These are phyloP conservation scores for Blera fallax DNA, from an alignment of 2,888 invertebrate genomes.

Conservation along the genomic window DNA sequence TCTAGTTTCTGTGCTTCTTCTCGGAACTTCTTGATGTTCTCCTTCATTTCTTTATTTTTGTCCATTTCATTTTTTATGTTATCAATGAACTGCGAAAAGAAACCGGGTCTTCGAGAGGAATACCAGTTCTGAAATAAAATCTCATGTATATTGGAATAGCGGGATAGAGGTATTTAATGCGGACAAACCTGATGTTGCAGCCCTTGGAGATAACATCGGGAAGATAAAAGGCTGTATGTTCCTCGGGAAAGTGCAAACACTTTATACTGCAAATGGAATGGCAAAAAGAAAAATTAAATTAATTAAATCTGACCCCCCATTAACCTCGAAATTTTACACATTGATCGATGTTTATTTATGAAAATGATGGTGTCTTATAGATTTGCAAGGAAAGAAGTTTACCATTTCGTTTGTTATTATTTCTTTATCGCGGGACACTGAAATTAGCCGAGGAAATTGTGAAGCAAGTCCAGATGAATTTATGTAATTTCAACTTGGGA, in stretches of 20 bases:
- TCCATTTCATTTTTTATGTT: slow-evolving; percentile 96
- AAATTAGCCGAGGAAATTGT: slow-evolving; percentile 50
- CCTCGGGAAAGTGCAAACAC: slow-evolving; percentile 76
- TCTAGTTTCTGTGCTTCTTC: slow-evolving; percentile 98
- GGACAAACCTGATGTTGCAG: slow-evolving; percentile 77
- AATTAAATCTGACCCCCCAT: slow-evolving; percentile 23
- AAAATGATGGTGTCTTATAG: not conserved
- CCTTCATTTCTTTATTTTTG: slow-evolving; percentile 99
- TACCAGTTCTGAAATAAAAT: slow-evolving; percentile 76
- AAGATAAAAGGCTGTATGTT: slow-evolving; percentile 72
- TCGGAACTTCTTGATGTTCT: slow-evolving; percentile 96
- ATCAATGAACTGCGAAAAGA: slow-evolving; percentile 93
- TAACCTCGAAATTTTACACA: slow-evolving; percentile 51
- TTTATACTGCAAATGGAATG: slow-evolving; percentile 76
- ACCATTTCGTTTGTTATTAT: slow-evolving; percentile 44
- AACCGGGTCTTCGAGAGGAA: slow-evolving; percentile 84
- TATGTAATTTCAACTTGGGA: slow-evolving; percentile 78
- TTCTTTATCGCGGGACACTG: slow-evolving; percentile 17
- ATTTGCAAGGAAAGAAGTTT: not conserved
- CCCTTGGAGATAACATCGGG: slow-evolving; percentile 75
- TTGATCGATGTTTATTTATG: not conserved
- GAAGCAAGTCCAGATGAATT: slow-evolving; percentile 75
- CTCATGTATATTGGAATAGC: not conserved
- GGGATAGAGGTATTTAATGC: not conserved
- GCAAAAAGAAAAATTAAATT: not conserved